Percentiles rank a stretch among this genome's conserved stretches.
Evolutionary conservation across 2,888 invertebrate genomes (phyloP).

Genomic region (Auanema sp.): DNA sequence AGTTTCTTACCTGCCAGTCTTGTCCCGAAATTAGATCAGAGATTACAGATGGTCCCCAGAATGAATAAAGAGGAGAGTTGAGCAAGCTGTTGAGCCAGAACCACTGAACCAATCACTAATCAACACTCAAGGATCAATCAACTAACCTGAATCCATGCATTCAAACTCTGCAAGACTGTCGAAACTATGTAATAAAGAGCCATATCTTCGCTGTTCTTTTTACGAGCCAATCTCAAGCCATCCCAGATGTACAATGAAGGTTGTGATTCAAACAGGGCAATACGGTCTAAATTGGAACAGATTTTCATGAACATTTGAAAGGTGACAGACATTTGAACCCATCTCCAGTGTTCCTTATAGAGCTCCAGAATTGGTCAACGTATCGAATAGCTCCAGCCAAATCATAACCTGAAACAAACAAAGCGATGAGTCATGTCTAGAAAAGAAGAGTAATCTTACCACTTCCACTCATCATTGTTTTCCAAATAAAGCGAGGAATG

Average conservation of each 20-base stretch:
- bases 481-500: conserved; percentile 62
- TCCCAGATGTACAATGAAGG: conserved; percentile 61
- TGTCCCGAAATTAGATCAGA: conserved; percentile 51
- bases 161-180: conserved; percentile 50
- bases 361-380: conserved; percentile 52
- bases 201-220: conserved; percentile 46
- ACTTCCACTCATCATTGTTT: conserved; percentile 49
- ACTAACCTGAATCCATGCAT: conserved; percentile 47
- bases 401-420: conserved; percentile 37
- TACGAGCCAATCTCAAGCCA: conserved; percentile 56
- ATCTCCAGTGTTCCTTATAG: conserved; percentile 32
- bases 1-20: conserved; percentile 57
- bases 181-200: conserved; percentile 52
- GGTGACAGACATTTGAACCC: conserved; percentile 32
- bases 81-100: conserved; percentile 55
- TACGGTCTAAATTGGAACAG: conserved; percentile 25
- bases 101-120: conserved; percentile 54
- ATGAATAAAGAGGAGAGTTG: conserved; percentile 51
- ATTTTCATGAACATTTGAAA: neutral
- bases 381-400: conserved; percentile 50
- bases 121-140: neutral
- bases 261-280: conserved; percentile 48
- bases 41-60: conserved; percentile 56
- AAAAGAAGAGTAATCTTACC: conserved; percentile 32
- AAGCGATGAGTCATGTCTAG: neutral